These are phyloP conservation scores for Sarcophaga subvicina DNA, from an alignment of 2,888 invertebrate genomes.

Conservation along the genomic window DNA sequence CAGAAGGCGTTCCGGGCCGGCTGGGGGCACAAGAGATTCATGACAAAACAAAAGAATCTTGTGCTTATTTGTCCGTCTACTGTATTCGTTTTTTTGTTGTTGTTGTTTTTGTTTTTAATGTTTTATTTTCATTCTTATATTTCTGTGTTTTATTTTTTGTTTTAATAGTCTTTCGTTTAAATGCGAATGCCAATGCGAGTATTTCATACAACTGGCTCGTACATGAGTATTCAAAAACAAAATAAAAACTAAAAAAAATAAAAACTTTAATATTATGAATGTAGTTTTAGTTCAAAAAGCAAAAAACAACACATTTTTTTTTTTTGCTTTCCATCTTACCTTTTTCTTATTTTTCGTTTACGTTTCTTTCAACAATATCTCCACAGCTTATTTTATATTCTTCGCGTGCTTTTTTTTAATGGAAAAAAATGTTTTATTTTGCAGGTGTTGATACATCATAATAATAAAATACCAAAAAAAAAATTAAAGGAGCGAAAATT, in stretches of 20 bases:
- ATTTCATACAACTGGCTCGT: neutral
- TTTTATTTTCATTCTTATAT: conserved; percentile 19
- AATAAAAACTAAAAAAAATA: neutral
- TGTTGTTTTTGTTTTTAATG: neutral
- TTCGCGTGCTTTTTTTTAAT: conserved; percentile 55
- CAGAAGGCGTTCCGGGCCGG: conserved; percentile 17
- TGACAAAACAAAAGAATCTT: conserved; percentile 62
- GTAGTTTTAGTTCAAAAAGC: conserved; percentile 11
- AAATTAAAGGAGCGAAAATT: neutral
- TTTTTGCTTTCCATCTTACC: conserved; percentile 15
- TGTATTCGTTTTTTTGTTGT: conserved; percentile 9
- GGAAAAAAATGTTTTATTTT: conserved; percentile 53
- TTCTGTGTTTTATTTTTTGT: conserved; percentile 13
- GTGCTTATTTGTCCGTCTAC: conserved; percentile 44
- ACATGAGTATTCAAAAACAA: conserved; percentile 22
- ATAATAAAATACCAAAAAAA: conserved; percentile 34
- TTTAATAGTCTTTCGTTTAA: conserved; percentile 27
- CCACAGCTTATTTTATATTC: conserved; percentile 51
- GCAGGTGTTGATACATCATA: conserved; percentile 53
- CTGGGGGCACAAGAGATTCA: conserved; percentile 31
- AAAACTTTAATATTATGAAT: conserved; percentile 32
- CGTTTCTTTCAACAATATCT: conserved; percentile 33
- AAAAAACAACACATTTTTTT: neutral
- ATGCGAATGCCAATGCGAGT: conserved; percentile 30
- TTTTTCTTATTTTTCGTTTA: conserved; percentile 32